Base-by-base conservation (phyloP, 2,113 vertebrate genomes). In the Phoenicopterus ruber region DNA sequence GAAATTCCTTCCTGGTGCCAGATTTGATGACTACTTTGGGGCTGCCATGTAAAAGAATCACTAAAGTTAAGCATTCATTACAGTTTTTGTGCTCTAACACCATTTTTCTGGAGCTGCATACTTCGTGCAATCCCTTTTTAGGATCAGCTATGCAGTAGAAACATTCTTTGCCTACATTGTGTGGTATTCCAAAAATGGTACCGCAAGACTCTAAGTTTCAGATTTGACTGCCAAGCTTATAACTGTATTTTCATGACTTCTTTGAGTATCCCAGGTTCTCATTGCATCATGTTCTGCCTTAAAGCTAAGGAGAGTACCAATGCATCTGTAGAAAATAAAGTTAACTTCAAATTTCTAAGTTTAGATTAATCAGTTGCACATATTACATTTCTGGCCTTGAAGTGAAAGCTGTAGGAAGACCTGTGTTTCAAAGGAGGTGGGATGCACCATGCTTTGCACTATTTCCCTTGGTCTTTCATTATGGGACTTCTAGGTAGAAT, bases 81-180 rank as follows among this genome's bases (percentile, higher is more conserved):
- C 47, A 42, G 11, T 31, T 76, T 59, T 86, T 55, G 38, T 83
- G 11, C 11, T 89, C 26, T 54, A 38, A 52, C 59, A 40, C 13
- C 3, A 5, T 63, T 91, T 94, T 88, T 70, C 17, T 81, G 21
- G 31, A 90, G 18, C 46, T 83, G 11, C 11, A 6, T 82, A 21
- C 22, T 47, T 82, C 2, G 2, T 47, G 16, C 21, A 66, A 17
- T 82, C 38, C 11, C 2, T 32, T 70, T 85, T 28, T 49, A 38
- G 44, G n/a, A 44, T 83, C 29, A 67, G 0, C 13, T 49, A 5
- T 32, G 13, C 52, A 38, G 7, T 7, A 69, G 79, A 86, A 50
- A 42, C 17, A 14, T 12, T 86, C 9, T 72, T 84, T 4, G 2
- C 8, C 2, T 0, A 0, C 50, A 17, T 87, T 28, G 71, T 58